phyloP scores from a whole-genome alignment of 64 coral and sea anemone genomes.

The Anthopleura sola region DNA sequence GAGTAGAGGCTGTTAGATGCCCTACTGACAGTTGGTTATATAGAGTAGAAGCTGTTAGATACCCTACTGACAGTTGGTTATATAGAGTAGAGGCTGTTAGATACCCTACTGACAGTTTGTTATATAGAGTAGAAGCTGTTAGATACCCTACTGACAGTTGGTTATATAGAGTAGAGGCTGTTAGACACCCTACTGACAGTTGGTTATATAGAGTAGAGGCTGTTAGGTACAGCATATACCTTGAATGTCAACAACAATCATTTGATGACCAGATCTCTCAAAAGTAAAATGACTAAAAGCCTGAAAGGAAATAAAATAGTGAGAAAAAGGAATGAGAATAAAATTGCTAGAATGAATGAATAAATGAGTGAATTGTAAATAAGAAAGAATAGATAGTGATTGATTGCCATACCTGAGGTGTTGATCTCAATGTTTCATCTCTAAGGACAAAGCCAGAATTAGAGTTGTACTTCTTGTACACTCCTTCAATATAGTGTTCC shows the following conservation, averaged over 20 bases:
- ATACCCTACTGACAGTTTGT: too few relatives aligned
- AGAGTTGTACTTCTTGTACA: constrained; percentile 98
- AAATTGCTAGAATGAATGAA: neutral
- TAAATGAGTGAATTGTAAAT: neutral
- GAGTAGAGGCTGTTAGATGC: too few relatives aligned
- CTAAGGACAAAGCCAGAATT: constrained; percentile 90
- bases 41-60: too few relatives aligned
- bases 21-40: too few relatives aligned
- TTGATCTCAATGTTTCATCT: constrained; percentile 87
- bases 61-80: too few relatives aligned
- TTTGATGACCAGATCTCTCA: constrained; percentile 89
- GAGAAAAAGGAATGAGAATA: neutral
- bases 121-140: too few relatives aligned
- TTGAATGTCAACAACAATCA: constrained; percentile 98
- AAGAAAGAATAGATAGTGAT: neutral
- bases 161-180: too few relatives aligned
- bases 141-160: too few relatives aligned
- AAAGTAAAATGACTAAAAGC: constrained; percentile 98
- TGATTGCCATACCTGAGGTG: constrained; percentile 71
- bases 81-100: too few relatives aligned
- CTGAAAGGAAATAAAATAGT: constrained; percentile 40
- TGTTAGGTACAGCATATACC: constrained; percentile 27
- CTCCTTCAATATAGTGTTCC: constrained; percentile 97
- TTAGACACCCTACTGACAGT: too few relatives aligned
- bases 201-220: too few relatives aligned